Base-by-base conservation (phyloP, 2,888 invertebrate species). In the Platypus cylindrus region DNA sequence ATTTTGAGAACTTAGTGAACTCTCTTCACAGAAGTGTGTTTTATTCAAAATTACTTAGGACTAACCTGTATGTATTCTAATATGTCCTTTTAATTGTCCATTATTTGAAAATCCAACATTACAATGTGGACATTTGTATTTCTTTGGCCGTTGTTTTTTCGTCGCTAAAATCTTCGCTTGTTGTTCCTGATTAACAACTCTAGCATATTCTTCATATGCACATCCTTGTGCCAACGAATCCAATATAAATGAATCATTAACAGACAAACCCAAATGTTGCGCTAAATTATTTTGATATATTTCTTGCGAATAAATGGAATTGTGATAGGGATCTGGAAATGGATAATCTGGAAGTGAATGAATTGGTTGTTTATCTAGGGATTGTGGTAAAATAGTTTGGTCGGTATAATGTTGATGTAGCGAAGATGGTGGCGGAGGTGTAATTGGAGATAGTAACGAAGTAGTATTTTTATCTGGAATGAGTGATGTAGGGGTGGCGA, bases 71-170 rank as follows among this genome's bases (percentile, higher is more conserved):
- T 90, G 90, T 35, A 89, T 90, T 37, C 90, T 66, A n/a, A 87
- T 75, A 55, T 91, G 90, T 11, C 90, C 90, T 57, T 84, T 86
- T 0, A 91, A 64, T 50, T 91, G 90, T 0, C 90, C 90, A 59
- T 89, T 90, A 58, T 91, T 91, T n/a, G 87, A 87, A 58, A 91
- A 91, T 0, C 85, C 86, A 1, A 86, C 85, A 48, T 84, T 75
- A 55, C 91, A 91, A 51, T 86, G 81, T 0, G 84, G 80, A 52
- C 94, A 93, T 47, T 85, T 78, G 61, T 91, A 93, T 54, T 87
- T 87, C 61, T 89, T 87, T 1, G 91, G 90, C 1, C 89, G 68
- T 48, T 84, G 77, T 51, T 87, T 84, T 45, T 78, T 68, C 0
- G 75, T 65, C 48, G 73, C 77, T 3, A 77, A 47, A 1, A 75